Percentiles rank a stretch among this genome's conserved stretches.
These are phyloP conservation scores for Pangasius djambal DNA, from an alignment of 2,797 vertebrate species.

Conservation along the genomic window DNA sequence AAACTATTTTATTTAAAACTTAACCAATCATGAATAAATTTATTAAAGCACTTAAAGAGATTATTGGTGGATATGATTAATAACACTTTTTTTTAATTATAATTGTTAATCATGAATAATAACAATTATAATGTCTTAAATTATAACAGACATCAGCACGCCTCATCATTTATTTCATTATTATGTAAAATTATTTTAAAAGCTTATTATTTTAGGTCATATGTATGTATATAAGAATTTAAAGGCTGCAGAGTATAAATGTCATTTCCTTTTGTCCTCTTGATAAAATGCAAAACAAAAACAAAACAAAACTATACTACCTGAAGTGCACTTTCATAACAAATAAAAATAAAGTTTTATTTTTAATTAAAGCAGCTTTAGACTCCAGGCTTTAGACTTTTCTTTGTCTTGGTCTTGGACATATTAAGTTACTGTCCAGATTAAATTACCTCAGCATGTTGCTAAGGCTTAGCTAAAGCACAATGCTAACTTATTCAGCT, in stretches of 20 bases:
- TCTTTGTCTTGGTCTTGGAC: slow-evolving; percentile 9
- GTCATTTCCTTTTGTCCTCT: background rate
- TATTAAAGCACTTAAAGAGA: background rate
- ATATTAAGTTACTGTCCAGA: slow-evolving; percentile 7
- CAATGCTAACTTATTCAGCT: background rate
- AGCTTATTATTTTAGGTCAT: background rate
- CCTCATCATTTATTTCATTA: background rate
- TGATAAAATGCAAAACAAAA: background rate
- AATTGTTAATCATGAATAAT: no score
- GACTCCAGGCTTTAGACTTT: background rate
- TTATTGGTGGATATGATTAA: background rate
- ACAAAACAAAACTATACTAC: no score
- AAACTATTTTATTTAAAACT: no score
- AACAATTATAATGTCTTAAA: background rate
- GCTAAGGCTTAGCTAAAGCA: background rate
- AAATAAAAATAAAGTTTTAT: background rate
- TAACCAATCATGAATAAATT: no score
- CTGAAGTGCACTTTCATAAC: background rate
- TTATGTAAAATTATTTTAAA: background rate
- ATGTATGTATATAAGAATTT: background rate
- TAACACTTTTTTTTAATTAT: background rate
- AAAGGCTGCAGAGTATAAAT: background rate
- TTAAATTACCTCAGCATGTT: slow-evolving; percentile 24
- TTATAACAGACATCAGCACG: background rate
- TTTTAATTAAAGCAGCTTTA: background rate